Conservation (phyloP, 1,140 invertebrate genomes). For the Drosophila lini region DNA sequence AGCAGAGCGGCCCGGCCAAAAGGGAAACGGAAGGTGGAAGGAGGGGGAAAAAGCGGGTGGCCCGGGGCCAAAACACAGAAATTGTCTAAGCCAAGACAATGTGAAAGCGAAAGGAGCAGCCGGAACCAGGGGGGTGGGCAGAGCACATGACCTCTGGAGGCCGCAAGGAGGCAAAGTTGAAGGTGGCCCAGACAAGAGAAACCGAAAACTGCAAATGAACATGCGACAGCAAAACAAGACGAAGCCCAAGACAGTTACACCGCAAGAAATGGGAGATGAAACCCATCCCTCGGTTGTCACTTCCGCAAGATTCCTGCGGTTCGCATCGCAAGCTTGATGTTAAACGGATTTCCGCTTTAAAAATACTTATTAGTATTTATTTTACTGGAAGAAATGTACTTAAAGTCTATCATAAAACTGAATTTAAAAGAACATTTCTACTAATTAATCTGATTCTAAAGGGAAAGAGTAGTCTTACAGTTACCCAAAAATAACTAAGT, state of each 20-base stretch:
- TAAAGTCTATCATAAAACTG: background rate
- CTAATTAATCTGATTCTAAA: background rate
- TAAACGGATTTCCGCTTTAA: background rate
- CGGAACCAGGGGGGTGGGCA: background rate
- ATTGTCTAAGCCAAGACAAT: conserved; percentile 70
- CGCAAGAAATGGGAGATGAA: conserved; percentile 27
- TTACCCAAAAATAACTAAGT: background rate
- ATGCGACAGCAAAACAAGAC: conserved; percentile 54
- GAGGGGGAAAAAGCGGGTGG: conserved; percentile 5
- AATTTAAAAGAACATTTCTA: background rate
- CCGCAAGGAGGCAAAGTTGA: conserved; percentile 54
- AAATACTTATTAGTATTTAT: background rate
- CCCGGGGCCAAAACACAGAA: conserved; percentile 43
- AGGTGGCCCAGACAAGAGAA: conserved; percentile 44
- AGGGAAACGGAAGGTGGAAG: conserved; percentile 15
- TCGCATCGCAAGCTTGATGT: no score
- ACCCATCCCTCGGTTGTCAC: background rate
- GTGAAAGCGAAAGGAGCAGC: conserved; percentile 59
- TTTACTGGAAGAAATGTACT: background rate
- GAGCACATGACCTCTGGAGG: conserved; percentile 58
- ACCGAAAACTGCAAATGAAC: conserved; percentile 71
- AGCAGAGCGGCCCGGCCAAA: conserved; percentile 33
- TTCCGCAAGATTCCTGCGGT: background rate
- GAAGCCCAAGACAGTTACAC: conserved; percentile 38
- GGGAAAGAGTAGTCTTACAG: background rate